phyloP scores from a whole-genome alignment of 2,113 vertebrate genomes.

The Pelobates fuscus region DNA sequence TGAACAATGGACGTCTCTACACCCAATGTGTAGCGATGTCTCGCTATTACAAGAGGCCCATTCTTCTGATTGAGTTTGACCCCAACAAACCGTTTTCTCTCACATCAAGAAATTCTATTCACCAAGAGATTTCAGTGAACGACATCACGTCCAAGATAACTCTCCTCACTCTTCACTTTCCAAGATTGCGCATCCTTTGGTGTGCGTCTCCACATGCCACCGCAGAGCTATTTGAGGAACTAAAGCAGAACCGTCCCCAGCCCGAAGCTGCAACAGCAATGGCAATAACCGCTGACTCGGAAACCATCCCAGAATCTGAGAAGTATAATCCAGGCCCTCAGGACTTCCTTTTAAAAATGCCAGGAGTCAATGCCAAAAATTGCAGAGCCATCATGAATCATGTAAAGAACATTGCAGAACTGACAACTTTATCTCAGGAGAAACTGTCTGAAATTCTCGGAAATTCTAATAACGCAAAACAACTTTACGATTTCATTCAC shows the following conservation, averaged over 20 bases:
- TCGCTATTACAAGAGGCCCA: slow-evolving; percentile 85
- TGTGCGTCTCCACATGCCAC: slow-evolving; percentile 90
- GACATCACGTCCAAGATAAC: slow-evolving; percentile 89
- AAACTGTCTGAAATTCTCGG: slow-evolving; percentile 76
- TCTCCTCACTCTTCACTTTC: slow-evolving; percentile 92
- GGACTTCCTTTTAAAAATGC: slow-evolving; percentile 92
- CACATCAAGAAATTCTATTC: slow-evolving; percentile 73
- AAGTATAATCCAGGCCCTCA: slow-evolving; percentile 89
- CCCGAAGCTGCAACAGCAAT: slow-evolving; percentile 76
- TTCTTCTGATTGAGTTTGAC: slow-evolving; percentile 94
- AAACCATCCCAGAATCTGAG: slow-evolving; percentile 78
- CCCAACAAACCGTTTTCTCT: slow-evolving; percentile 87
- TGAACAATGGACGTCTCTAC: slow-evolving; percentile 90
- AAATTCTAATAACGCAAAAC: slow-evolving; percentile 72
- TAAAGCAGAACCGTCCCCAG: slow-evolving; percentile 80
- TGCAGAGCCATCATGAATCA: slow-evolving; percentile 76
- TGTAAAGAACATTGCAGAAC: slow-evolving; percentile 79
- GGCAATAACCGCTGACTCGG: slow-evolving; percentile 84
- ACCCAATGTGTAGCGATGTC: slow-evolving; percentile 89
- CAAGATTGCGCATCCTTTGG: slow-evolving; percentile 89
- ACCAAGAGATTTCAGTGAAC: slow-evolving; percentile 84
- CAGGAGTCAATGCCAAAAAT: slow-evolving; percentile 88
- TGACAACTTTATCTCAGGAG: slow-evolving; percentile 76
- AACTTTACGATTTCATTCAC: slow-evolving; percentile 89
- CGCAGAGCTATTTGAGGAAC: slow-evolving; percentile 86